These are phyloP conservation scores for Electrophaes corylata DNA, from an alignment of 2,888 invertebrate genomes.

Conservation along the genomic window DNA sequence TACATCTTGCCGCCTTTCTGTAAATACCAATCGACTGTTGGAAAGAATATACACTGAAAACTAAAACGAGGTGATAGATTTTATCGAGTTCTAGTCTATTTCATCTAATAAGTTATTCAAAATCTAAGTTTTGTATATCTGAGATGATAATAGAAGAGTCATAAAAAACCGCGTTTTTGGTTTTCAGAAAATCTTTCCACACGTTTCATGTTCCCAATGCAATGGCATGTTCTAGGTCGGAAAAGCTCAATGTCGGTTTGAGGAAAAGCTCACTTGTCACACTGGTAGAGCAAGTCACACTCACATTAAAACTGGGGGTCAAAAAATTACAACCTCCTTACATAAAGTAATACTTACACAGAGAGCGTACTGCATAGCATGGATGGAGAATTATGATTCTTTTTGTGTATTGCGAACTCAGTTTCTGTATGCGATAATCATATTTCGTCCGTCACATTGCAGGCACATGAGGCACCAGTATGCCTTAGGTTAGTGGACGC, in stretches of 20 bases:
- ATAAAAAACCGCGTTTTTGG: background rate
- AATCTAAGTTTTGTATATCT: background rate
- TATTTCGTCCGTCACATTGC: too few species aligned
- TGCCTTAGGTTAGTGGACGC: too few species aligned
- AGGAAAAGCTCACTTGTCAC: background rate
- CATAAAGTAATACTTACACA: too few species aligned
- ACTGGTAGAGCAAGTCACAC: background rate
- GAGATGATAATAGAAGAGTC: background rate
- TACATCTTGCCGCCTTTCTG: conserved; percentile 6
- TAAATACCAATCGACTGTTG: conserved; percentile 3
- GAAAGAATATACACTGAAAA: background rate
- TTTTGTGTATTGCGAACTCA: too few species aligned
- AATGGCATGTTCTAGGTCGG: conserved; percentile 1
- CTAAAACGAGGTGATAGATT: background rate
- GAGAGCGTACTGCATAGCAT: too few species aligned
- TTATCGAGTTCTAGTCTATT: conserved; percentile 1
- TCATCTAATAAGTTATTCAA: too few species aligned
- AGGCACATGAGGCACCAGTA: too few species aligned
- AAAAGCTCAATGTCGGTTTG: background rate
- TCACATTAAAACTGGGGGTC: background rate
- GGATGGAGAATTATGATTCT: too few species aligned
- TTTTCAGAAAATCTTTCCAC: conserved; percentile 3
- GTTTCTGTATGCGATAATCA: too few species aligned
- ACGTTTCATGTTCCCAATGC: background rate
- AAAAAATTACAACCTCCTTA: too few species aligned